phyloP scores from a whole-genome alignment of 2,113 vertebrate species.

The Dipodomys merriami region DNA sequence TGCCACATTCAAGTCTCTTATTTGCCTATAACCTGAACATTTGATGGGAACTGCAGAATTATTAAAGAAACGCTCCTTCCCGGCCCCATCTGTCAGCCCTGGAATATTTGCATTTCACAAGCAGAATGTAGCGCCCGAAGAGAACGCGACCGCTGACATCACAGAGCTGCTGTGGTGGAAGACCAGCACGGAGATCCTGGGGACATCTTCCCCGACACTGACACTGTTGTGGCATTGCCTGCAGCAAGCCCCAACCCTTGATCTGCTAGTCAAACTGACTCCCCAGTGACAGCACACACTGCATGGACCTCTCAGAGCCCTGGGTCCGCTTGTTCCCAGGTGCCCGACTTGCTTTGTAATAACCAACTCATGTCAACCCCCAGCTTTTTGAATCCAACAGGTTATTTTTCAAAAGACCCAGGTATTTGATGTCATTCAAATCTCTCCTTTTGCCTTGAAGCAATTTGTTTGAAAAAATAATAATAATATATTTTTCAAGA shows the following conservation, averaged over 20 bases:
- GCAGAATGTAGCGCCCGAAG: neutral
- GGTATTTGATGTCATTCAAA: constrained; percentile 53
- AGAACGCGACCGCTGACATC: neutral
- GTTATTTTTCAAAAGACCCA: constrained; percentile 57
- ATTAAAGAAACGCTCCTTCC: neutral
- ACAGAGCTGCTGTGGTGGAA: neutral
- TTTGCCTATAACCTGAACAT: neutral
- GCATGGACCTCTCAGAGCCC: neutral
- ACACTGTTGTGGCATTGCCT: neutral
- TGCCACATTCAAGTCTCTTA: neutral
- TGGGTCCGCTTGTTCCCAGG: neutral
- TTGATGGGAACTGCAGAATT: neutral
- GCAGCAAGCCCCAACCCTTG: neutral
- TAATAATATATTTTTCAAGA: constrained; percentile 62
- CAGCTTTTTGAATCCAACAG: constrained; percentile 1
- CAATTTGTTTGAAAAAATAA: constrained; percentile 48
- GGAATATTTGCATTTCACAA: constrained; percentile 67
- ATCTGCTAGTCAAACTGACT: neutral
- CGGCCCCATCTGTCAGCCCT: constrained; percentile 35
- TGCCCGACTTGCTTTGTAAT: neutral
- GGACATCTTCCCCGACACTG: constrained; percentile 14
- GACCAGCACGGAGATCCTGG: neutral
- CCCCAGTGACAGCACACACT: neutral
- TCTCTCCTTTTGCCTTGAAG: constrained; percentile 59
- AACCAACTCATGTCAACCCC: neutral